Percentiles rank a stretch among this genome's conserved stretches.
Evolutionary conservation across 2,113 vertebrate genomes (phyloP).

Genomic region (Telmatochromis sp.): DNA sequence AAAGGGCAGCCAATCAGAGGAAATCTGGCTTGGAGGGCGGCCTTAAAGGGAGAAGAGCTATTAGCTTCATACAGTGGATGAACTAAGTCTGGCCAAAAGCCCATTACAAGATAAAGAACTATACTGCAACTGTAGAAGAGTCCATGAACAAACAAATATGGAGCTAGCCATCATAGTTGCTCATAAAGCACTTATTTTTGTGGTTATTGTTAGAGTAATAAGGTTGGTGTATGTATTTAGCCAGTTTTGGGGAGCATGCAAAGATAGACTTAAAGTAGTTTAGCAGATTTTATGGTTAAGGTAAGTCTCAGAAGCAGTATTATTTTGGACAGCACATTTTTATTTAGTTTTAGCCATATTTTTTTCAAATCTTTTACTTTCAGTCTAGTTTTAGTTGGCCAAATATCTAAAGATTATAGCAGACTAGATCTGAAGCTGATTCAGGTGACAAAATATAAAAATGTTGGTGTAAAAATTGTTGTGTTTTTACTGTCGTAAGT

Average conservation of each 20-base stretch:
- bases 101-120: neutral
- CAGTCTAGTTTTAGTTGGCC: neutral
- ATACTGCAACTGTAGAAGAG: neutral
- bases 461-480: neutral
- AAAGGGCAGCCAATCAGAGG: neutral
- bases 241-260: neutral
- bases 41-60: neutral
- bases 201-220: neutral
- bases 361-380: neutral
- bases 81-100: neutral
- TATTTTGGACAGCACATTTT: neutral
- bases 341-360: neutral
- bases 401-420: neutral
- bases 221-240: neutral
- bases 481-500: neutral
- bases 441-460: rapidly evolving
- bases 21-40: neutral
- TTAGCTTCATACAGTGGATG: neutral
- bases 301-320: neutral
- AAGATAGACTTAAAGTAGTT: neutral
- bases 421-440: neutral
- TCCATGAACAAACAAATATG: neutral
- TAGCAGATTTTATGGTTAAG: neutral
- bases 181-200: neutral
- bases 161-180: neutral